Evolutionary conservation across 2,888 invertebrate species (phyloP).

Genomic region (Aleiodes testaceus): DNA sequence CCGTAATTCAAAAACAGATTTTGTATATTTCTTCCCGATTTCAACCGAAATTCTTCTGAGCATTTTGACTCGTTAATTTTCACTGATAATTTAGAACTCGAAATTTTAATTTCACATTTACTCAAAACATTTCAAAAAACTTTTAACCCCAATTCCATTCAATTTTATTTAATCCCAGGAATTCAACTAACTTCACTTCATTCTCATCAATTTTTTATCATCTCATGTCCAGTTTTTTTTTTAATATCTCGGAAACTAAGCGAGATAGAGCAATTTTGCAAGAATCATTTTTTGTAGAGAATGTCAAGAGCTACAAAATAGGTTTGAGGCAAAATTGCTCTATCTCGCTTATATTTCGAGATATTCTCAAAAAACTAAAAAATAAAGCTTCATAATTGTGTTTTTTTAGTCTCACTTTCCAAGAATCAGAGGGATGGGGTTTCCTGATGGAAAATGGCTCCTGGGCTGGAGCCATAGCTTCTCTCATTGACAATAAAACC

Average conservation of each 20-base stretch:
- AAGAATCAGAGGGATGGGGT: slow-evolving; percentile 61
- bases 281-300: no score
- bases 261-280: no score
- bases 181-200: slow-evolving; percentile 9
- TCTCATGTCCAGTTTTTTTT: no score
- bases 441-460: slow-evolving; percentile 58
- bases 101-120: slow-evolving; percentile 22
- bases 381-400: background rate
- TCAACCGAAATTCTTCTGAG: slow-evolving; percentile 32
- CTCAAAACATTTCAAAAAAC: slow-evolving; percentile 16
- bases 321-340: no score
- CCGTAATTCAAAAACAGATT: slow-evolving; percentile 19
- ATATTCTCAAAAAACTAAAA: no score
- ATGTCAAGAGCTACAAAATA: no score
- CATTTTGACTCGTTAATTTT: slow-evolving; percentile 33
- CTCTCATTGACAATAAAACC: slow-evolving; percentile 57
- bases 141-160: background rate
- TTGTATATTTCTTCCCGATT: slow-evolving; percentile 10
- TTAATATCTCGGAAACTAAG: no score
- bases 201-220: no score
- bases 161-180: background rate
- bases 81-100: background rate
- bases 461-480: slow-evolving; percentile 64
- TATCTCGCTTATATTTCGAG: no score
- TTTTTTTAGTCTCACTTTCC: slow-evolving; percentile 52